Conservation (phyloP, 2,797 vertebrate genomes). For the Galagoides demidoff region DNA sequence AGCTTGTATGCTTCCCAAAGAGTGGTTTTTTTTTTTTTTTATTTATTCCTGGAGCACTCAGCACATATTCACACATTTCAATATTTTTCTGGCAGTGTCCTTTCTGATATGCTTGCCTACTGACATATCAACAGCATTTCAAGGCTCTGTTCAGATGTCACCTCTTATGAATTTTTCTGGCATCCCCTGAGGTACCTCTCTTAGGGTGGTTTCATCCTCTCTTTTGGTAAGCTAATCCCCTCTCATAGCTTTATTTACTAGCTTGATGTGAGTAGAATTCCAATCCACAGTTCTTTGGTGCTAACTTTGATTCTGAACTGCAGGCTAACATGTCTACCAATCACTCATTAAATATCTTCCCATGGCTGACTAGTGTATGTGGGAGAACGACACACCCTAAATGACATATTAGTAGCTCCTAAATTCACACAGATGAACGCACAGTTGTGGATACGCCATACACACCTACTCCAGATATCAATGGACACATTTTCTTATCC, state of each 20-base stretch:
- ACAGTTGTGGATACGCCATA: neutral
- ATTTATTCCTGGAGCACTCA: neutral
- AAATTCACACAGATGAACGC: neutral
- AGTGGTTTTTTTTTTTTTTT: neutral
- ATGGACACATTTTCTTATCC: neutral
- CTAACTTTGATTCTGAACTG: neutral
- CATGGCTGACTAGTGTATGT: neutral
- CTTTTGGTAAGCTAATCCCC: neutral
- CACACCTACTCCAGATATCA: neutral
- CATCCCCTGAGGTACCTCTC: neutral
- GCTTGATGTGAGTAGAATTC: neutral
- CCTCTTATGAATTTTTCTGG: neutral
- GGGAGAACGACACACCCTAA: neutral
- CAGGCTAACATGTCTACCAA: neutral
- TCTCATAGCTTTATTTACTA: neutral
- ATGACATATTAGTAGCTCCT: neutral
- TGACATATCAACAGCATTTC: neutral
- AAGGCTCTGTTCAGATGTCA: neutral
- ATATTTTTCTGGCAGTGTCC: slow-evolving; percentile 10
- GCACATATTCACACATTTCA: neutral
- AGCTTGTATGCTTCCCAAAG: neutral
- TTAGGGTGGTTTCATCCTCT: neutral
- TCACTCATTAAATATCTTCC: neutral
- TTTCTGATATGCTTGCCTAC: neutral
- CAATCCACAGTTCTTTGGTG: neutral